Conservation (phyloP, 2,797 vertebrate species). For the Sebastes diaconus region DNA sequence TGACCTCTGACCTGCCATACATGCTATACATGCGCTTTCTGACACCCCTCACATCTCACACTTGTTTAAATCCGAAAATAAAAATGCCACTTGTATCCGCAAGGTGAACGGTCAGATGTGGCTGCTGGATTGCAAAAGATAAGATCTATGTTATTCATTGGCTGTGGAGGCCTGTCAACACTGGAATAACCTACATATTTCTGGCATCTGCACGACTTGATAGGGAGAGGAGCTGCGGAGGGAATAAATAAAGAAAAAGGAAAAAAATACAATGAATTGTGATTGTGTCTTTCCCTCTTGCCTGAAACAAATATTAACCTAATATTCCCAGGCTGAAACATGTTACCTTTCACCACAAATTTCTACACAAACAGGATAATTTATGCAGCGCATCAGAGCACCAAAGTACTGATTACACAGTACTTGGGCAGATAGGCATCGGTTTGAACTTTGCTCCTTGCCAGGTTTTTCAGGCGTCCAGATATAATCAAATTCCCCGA, state of each 20-base stretch:
- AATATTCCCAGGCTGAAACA: background rate
- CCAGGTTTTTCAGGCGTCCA: slow-evolving; percentile 59
- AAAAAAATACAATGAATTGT: background rate
- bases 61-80: slow-evolving; percentile 45
- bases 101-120: slow-evolving; percentile 37
- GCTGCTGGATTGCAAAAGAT: slow-evolving; percentile 43
- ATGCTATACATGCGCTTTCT: slow-evolving; percentile 11
- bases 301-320: slow-evolving; percentile 10
- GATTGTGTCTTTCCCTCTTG: background rate
- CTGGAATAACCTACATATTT: slow-evolving; percentile 29
- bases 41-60: slow-evolving; percentile 46
- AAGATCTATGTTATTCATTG: slow-evolving; percentile 62
- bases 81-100: slow-evolving; percentile 37
- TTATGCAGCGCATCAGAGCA: background rate
- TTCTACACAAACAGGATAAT: background rate
- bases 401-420: slow-evolving; percentile 31
- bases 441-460: slow-evolving; percentile 66
- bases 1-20: slow-evolving; percentile 55
- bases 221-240: background rate
- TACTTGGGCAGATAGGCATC: slow-evolving; percentile 41
- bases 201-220: slow-evolving; percentile 26
- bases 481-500: slow-evolving; percentile 75
- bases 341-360: background rate
- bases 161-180: slow-evolving; percentile 37
- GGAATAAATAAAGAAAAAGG: slow-evolving; percentile 7